Base-by-base conservation (phyloP, 2,888 invertebrate species). In the Temnothorax unifasciatus region DNA sequence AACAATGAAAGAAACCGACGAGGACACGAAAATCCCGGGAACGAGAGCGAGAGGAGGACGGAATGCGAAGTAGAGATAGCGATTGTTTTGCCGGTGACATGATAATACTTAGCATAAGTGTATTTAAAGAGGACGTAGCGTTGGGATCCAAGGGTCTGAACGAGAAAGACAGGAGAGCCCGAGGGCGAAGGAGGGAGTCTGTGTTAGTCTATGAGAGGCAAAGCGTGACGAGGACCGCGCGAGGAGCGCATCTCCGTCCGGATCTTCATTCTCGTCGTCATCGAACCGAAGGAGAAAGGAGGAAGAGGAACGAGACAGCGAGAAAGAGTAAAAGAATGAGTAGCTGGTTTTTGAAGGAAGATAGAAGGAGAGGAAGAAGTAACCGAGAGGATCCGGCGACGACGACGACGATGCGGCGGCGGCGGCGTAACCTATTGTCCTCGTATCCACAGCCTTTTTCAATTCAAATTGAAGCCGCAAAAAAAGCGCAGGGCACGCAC, bases 401-500 rank as follows among this genome's bases (percentile, higher is more conserved):
- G 44, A 59, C 76, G 54, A 34, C 61, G 85, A 57, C 50, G 61
- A 21, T 50, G 81, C 88, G 87, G 85, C 82, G 88, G 89, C 87
- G 89, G 88, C 90, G 90, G 88, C 88, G 91, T 91, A 92, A 93
- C 92, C 94, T 94, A 94, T 94, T 94, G 94, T 94, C 94, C 93
- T 92, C 93, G 92, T 93, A 93, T 93, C 94, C 93, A 92, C 94
- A 92, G 93, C 92, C 93, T 93, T 93, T 94, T 94, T 94, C 94
- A 94, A 94, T 94, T 94, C 93, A 94, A 94, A 94, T 94, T 94
- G 92, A 93, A 93, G 93, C 92, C 92, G 92, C 93, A 93, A 93
- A 94, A 93, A 94, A 94, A 92, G 91, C 90, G 90, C 92, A 88
- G 90, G 89, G 92, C 91, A 92, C 92, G 89, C 92, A 92, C 91